Percentiles rank a stretch among this genome's conserved stretches.
Conservation (phyloP, 2,888 invertebrate genomes). For the Drosophila paucipuncta region DNA sequence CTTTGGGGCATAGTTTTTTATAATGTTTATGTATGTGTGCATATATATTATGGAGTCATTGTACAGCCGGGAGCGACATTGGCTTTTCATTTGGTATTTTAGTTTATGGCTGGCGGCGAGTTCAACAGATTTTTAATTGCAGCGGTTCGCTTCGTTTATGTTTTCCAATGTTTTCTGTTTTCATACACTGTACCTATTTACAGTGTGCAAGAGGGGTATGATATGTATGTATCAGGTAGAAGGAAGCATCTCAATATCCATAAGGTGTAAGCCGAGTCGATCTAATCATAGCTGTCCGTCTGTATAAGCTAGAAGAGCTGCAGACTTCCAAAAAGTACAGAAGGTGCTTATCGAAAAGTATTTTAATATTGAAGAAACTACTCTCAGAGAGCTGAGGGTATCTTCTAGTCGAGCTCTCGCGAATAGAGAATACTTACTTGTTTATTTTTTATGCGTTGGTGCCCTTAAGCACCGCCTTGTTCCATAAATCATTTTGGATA, state of each 20-base stretch:
- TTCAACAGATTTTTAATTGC: slow-evolving; percentile 77
- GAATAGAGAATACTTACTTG: not conserved
- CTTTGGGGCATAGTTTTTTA: slow-evolving; percentile 41
- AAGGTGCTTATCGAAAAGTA: not conserved
- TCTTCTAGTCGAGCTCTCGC: not conserved
- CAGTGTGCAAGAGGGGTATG: not conserved
- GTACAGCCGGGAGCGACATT: slow-evolving; percentile 25
- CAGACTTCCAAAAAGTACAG: not conserved
- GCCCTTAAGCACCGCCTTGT: slow-evolving; percentile 41
- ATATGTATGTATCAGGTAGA: not conserved
- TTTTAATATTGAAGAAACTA: not conserved
- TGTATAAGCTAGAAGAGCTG: not conserved
- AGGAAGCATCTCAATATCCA: not conserved
- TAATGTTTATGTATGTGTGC: slow-evolving; percentile 15
- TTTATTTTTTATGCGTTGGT: slow-evolving; percentile 33
- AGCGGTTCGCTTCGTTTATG: slow-evolving; percentile 51
- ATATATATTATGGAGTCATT: not conserved
- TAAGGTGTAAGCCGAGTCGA: not conserved
- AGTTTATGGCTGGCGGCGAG: slow-evolving; percentile 65
- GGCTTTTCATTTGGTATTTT: slow-evolving; percentile 33
- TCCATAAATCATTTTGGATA: slow-evolving; percentile 58
- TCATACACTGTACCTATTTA: not conserved
- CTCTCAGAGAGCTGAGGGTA: not conserved
- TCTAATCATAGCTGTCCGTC: not conserved
- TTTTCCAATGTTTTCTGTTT: slow-evolving; percentile 55